Evolutionary conservation across 2,797 vertebrate species (phyloP).

Genomic region (Tragelaphus eurycerus): DNA sequence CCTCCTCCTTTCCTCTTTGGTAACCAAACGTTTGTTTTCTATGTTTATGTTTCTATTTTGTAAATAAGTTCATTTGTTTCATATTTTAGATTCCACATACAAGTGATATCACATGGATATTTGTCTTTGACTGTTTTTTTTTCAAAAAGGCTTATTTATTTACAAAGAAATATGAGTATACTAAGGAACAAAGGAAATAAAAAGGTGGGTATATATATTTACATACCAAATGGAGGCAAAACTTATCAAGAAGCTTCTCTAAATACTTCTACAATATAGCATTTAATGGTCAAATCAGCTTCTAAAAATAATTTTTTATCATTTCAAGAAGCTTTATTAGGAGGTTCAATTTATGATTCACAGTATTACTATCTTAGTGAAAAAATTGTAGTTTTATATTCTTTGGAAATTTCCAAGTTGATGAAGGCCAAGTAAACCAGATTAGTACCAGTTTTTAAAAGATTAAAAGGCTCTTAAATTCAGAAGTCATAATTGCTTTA

Average conservation of each 20-base stretch:
- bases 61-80: background rate
- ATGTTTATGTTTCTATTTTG: background rate
- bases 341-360: constrained; percentile 25
- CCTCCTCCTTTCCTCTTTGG: background rate
- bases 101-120: background rate
- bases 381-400: background rate
- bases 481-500: constrained; percentile 26
- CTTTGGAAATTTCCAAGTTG: constrained; percentile 46
- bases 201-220: constrained; percentile 28
- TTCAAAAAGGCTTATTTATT: constrained; percentile 66
- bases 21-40: background rate
- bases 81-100: background rate
- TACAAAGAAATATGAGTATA: constrained; percentile 35
- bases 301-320: constrained; percentile 3
- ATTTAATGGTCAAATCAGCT: background rate
- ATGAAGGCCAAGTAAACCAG: background rate
- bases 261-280: background rate
- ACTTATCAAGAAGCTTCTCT: constrained; percentile 36
- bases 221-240: background rate
- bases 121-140: background rate
- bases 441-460: constrained; percentile 31
- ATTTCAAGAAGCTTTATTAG: background rate
- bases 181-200: background rate
- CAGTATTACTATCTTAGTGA: background rate
- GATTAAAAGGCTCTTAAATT: constrained; percentile 11